Conservation (phyloP, 2,888 invertebrate species). For the Elaeidobius kamerunicus region DNA sequence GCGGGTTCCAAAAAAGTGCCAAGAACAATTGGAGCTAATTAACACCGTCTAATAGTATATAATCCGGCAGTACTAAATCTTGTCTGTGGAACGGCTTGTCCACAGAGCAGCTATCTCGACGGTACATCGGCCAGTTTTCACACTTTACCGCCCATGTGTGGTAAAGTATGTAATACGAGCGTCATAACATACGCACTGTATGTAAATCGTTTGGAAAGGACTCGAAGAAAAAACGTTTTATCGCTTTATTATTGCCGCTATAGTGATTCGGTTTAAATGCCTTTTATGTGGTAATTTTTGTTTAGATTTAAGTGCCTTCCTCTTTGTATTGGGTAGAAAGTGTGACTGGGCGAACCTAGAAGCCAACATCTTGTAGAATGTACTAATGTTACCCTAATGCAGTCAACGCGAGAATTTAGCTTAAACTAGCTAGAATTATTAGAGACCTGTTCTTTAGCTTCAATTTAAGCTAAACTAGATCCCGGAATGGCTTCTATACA, state of each 20-base stretch:
- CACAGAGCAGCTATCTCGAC: conserved; percentile 8
- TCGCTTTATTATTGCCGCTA: conserved; percentile 50
- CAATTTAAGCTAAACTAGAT: too few relatives aligned
- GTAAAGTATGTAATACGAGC: conserved; percentile 36
- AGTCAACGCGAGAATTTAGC: too few relatives aligned
- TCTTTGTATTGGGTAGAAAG: conserved; percentile 36
- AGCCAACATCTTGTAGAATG: too few relatives aligned
- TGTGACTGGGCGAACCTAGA: conserved; percentile 16
- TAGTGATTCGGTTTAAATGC: conserved; percentile 49
- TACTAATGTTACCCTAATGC: too few relatives aligned
- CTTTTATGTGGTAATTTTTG: conserved; percentile 48
- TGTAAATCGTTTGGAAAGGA: conserved; percentile 43
- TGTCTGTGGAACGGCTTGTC: conserved; percentile 11
- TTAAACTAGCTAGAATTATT: too few relatives aligned
- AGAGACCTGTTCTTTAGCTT: too few relatives aligned
- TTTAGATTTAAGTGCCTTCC: too few relatives aligned
- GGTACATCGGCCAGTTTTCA: conserved; percentile 44
- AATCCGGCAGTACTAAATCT: conserved; percentile 11
- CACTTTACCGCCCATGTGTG: conserved; percentile 45
- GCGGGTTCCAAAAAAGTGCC: too few relatives aligned
- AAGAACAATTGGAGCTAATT: conserved; percentile 2
- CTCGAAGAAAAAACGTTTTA: conserved; percentile 49
- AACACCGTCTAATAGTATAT: neutral
- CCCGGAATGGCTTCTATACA: too few relatives aligned
- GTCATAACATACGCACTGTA: conserved; percentile 39